A percentile compares a stretch with the other conserved stretches of the same genome.
These are phyloP conservation scores for Sebastes vulpes DNA, from an alignment of 2,797 vertebrate species.

Conservation along the genomic window DNA sequence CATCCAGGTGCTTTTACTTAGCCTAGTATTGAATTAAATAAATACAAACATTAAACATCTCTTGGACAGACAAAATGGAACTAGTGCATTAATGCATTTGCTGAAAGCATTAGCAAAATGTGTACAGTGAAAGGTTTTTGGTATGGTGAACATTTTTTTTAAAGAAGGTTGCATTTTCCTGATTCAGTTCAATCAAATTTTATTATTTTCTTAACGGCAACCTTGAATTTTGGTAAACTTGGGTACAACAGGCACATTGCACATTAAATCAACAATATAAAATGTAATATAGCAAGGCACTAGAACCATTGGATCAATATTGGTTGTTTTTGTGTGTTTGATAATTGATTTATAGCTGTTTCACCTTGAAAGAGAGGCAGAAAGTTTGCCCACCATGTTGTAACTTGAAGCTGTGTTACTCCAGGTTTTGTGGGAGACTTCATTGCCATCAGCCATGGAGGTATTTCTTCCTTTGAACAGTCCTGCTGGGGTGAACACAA, in stretches of 20 bases:
- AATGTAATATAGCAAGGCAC: neutral
- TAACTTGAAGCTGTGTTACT: neutral
- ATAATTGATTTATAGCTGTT: neutral
- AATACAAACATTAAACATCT: neutral
- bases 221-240: neutral
- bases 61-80: neutral
- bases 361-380: neutral
- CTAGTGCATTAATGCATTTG: neutral
- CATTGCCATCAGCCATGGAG: neutral
- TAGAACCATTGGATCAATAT: neutral
- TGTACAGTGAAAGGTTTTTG: neutral
- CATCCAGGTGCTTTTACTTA: constrained; percentile 27
- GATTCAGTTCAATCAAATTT: neutral
- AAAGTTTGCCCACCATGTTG: neutral
- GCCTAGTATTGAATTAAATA: neutral
- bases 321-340: neutral
- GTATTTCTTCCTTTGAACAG: constrained; percentile 3
- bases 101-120: neutral
- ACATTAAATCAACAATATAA: neutral
- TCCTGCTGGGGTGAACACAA: neutral
- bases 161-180: neutral
- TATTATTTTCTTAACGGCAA: neutral
- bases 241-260: neutral
- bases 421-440: neutral
- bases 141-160: neutral